These are phyloP conservation scores for Seira musarum DNA, from an alignment of 2,888 invertebrate genomes.

Conservation along the genomic window DNA sequence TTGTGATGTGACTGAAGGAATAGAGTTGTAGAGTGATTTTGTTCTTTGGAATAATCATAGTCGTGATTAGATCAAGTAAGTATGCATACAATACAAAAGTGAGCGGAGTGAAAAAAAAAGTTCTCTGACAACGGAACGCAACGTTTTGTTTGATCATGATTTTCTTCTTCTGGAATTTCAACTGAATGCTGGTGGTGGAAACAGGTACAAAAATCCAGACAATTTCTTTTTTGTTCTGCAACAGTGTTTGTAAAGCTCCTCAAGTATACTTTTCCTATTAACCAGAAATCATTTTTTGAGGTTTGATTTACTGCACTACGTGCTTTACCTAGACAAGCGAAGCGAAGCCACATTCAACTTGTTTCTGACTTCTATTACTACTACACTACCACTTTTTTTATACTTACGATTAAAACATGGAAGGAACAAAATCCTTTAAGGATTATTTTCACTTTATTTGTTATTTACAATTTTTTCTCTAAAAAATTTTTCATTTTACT, in stretches of 20 bases:
- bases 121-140: too few species aligned
- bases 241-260: conserved; percentile 10
- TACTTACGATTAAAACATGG: too few species aligned
- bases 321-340: conserved; percentile 33
- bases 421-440: neutral
- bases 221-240: conserved; percentile 9
- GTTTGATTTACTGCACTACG: conserved; percentile 45
- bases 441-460: conserved; percentile 22
- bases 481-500: neutral
- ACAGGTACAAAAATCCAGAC: neutral
- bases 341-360: neutral
- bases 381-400: neutral
- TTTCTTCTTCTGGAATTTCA: conserved; percentile 12
- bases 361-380: neutral
- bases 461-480: conserved; percentile 24
- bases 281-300: conserved; percentile 20
- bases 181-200: neutral
- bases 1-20: too few species aligned
- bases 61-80: too few species aligned
- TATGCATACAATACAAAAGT: too few species aligned
- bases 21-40: too few species aligned
- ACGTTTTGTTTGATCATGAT: neutral
- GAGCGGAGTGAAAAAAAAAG: too few species aligned
- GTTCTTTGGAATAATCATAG: too few species aligned
- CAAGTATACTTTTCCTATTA: conserved; percentile 8